phyloP scores from a whole-genome alignment of 2,888 invertebrate species.

The Archips xylosteana region DNA sequence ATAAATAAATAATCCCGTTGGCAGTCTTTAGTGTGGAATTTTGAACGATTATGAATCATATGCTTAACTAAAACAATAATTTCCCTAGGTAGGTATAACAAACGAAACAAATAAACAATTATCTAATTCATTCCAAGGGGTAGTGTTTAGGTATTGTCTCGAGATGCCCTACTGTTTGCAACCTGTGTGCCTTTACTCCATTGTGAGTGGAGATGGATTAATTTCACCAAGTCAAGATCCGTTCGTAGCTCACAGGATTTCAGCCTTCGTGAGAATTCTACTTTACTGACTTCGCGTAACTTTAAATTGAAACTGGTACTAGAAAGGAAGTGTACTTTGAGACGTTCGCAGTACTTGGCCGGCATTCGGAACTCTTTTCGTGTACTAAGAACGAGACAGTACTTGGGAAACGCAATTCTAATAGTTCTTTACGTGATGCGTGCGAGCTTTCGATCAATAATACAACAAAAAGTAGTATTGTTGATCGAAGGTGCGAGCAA shows the following conservation, averaged over 20 bases:
- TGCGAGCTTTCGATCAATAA: neutral
- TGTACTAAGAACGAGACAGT: neutral
- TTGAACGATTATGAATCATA: no score
- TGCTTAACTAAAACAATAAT: no score
- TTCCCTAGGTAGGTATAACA: no score
- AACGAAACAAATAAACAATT: neutral
- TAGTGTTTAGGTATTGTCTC: neutral
- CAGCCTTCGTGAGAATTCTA: slow-evolving; percentile 72
- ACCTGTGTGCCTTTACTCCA: slow-evolving; percentile 45
- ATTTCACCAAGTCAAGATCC: slow-evolving; percentile 77
- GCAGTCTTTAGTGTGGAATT: no score
- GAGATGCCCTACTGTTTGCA: slow-evolving; percentile 9
- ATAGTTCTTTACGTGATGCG: neutral
- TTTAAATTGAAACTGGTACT: slow-evolving; percentile 77
- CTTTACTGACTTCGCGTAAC: slow-evolving; percentile 70
- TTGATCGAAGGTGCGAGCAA: neutral
- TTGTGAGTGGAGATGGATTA: slow-evolving; percentile 77
- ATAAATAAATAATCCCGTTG: no score
- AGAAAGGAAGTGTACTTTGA: slow-evolving; percentile 71
- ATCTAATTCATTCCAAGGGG: neutral
- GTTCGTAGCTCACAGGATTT: slow-evolving; percentile 70
- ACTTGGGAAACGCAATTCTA: neutral
- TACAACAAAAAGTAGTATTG: no score
- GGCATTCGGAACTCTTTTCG: slow-evolving; percentile 49
- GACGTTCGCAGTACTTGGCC: slow-evolving; percentile 69